Percentiles rank a stretch among this genome's conserved stretches.
Evolutionary conservation across 2,797 vertebrate species (phyloP).

Genomic region (Myiotriccus ornatus): DNA sequence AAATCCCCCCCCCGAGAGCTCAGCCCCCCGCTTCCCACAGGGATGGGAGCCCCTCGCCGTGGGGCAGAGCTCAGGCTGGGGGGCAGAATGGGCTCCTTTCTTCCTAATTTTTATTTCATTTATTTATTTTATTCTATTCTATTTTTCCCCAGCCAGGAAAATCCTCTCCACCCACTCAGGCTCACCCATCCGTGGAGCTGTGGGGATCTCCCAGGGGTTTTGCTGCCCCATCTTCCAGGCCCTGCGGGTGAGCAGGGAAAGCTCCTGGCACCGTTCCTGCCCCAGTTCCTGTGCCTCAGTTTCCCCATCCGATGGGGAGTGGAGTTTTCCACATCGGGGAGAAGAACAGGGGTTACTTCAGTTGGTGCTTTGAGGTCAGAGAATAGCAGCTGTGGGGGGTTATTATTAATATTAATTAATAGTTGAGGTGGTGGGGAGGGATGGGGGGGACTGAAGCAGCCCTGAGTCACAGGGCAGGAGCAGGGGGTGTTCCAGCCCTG

Average conservation of each 20-base stretch:
- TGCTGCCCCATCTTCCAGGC: not conserved
- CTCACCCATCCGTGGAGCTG: not conserved
- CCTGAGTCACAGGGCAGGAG: not conserved
- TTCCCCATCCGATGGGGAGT: not conserved
- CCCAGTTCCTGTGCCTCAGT: not conserved
- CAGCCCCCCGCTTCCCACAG: rapidly evolving
- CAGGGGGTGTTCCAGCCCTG: not conserved
- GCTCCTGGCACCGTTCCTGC: not conserved
- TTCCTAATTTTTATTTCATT: not conserved
- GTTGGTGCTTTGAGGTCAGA: not conserved
- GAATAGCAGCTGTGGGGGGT: not conserved
- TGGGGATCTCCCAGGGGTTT: not conserved
- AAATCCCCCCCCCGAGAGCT: not conserved
- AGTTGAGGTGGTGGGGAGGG: not conserved
- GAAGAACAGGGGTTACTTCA: not conserved
- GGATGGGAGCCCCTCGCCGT: rapidly evolving
- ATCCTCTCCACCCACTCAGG: not conserved
- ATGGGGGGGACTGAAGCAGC: not conserved
- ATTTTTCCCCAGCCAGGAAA: rapidly evolving
- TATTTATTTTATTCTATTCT: rapidly evolving
- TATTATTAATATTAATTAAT: conserved; percentile 4
- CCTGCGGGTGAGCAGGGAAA: not conserved
- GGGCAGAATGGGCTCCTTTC: not conserved
- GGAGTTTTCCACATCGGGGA: not conserved
- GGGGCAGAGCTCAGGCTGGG: not conserved